phyloP scores from a whole-genome alignment of 1,140 invertebrate species.

The Manduca sexta region DNA sequence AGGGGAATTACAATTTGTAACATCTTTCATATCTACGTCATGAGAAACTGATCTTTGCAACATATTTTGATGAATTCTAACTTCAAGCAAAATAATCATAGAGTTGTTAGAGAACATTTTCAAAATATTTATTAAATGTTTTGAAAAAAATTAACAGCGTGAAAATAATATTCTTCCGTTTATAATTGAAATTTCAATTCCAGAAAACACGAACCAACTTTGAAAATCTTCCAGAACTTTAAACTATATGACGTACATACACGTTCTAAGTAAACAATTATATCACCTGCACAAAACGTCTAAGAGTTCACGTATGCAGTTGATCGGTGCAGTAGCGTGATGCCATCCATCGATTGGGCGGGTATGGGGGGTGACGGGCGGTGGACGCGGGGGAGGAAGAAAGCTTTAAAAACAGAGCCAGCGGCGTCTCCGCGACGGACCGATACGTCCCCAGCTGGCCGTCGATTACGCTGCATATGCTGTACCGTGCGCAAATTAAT shows the following conservation, averaged over 20 bases:
- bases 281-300: conserved; percentile 36
- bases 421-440: conserved; percentile 54
- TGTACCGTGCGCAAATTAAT: conserved; percentile 30
- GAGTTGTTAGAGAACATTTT: too few relatives aligned
- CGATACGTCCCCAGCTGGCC: conserved; percentile 63
- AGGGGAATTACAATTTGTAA: too few relatives aligned
- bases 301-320: conserved; percentile 59
- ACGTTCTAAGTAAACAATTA: not conserved
- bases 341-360: conserved; percentile 49
- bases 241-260: conserved; percentile 18
- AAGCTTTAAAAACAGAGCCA: conserved; percentile 23
- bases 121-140: too few relatives aligned
- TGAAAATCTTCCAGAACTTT: too few relatives aligned
- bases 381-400: conserved; percentile 9
- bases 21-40: too few relatives aligned
- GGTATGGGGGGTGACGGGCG: conserved; percentile 11
- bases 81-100: too few relatives aligned
- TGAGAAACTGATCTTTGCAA: too few relatives aligned
- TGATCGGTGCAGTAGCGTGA: conserved; percentile 52
- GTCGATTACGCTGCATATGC: conserved; percentile 58
- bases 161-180: too few relatives aligned
- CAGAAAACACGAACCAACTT: too few relatives aligned
- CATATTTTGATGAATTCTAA: too few relatives aligned
- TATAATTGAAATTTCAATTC: too few relatives aligned
- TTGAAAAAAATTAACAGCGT: too few relatives aligned